Base-by-base conservation (phyloP, 2,888 invertebrate species). In the Ligdia adustata region DNA sequence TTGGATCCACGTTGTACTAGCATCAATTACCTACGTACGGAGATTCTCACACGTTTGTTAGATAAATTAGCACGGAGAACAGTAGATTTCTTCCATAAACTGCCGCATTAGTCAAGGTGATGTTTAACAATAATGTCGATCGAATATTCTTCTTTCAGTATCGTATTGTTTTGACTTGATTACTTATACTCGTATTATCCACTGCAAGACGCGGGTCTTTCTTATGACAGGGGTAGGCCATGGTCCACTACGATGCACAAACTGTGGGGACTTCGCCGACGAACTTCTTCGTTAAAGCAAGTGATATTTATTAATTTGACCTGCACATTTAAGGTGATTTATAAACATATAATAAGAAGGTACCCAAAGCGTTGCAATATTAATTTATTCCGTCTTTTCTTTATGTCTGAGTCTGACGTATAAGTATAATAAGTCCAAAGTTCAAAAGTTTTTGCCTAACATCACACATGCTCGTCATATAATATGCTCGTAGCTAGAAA, bases 1-100 rank as follows among this genome's bases (percentile, higher is more conserved):
- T 42, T 28, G 9, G 37, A 29, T 20, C 40, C 29, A 15, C 45
- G 29, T 41, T 48, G 42, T 48, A 37, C n/a, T 22, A n/a, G 22
- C 6, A 22, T 22, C 7, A n/a, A 6, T 0, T 22, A 29, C 41
- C 24, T 24, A 35, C 20, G 32, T 27, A 22, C 20, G 34, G 32
- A 42, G 26, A 27, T 34, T 14, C 42, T 37, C 13, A 42, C 37
- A 38, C 33, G 48, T 42, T 43, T 42, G 16, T 11, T 9, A 28
- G 16, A 7, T 9, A 22, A 39, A 43, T 49, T 43, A 42, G 28
- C 32, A 13, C 26, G 15, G 12, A 29, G 12, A 27, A 15, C 11
- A 22, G 20, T 20, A 22, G 22, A 33, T 27, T 20, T 27, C 15
- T 27, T 32, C n/a, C 32, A 15, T 33, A 27, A 4, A 32, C 27